Percentiles rank a stretch among this genome's conserved stretches.
These are phyloP conservation scores for Carabus problematicus DNA, from an alignment of 2,888 invertebrate genomes.

Conservation along the genomic window DNA sequence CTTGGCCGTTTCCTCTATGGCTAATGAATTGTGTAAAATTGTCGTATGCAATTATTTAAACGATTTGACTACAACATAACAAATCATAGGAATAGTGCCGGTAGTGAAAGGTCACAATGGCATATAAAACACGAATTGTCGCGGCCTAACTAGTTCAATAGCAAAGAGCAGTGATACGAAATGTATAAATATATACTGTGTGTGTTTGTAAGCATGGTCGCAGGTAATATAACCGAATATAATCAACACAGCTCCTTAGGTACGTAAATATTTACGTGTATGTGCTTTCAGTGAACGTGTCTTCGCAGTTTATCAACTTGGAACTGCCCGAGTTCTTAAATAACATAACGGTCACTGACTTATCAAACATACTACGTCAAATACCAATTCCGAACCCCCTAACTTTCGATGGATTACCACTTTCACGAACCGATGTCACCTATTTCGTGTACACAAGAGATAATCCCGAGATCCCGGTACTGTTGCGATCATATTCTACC, in stretches of 20 bases:
- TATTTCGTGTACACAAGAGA: constrained; percentile 37
- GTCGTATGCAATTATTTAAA: constrained; percentile 27
- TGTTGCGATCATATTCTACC: constrained; percentile 14
- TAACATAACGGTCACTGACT: constrained; percentile 31
- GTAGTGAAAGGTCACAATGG: constrained; percentile 37
- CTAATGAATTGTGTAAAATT: constrained; percentile 21
- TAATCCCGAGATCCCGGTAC: constrained; percentile 32
- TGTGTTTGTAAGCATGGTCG: constrained; percentile 19
- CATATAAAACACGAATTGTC: constrained; percentile 38
- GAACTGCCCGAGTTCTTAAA: constrained; percentile 31
- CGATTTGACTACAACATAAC: constrained; percentile 26
- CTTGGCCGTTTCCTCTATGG: constrained; percentile 24
- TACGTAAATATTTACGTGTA: no score
- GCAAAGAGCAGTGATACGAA: constrained; percentile 12
- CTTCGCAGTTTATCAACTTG: constrained; percentile 15
- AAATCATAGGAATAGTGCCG: constrained; percentile 20
- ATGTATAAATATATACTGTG: constrained; percentile 27
- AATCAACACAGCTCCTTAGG: no score
- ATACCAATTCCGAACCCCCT: constrained; percentile 32
- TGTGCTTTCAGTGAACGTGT: constrained; percentile 16
- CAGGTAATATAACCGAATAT: constrained; percentile 14
- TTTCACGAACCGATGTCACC: constrained; percentile 28
- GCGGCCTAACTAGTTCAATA: constrained; percentile 18
- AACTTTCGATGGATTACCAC: constrained; percentile 29
- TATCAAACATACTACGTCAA: constrained; percentile 22